Conservation (phyloP, 2,797 vertebrate genomes). For the Phaenicophaeus curvirostris region DNA sequence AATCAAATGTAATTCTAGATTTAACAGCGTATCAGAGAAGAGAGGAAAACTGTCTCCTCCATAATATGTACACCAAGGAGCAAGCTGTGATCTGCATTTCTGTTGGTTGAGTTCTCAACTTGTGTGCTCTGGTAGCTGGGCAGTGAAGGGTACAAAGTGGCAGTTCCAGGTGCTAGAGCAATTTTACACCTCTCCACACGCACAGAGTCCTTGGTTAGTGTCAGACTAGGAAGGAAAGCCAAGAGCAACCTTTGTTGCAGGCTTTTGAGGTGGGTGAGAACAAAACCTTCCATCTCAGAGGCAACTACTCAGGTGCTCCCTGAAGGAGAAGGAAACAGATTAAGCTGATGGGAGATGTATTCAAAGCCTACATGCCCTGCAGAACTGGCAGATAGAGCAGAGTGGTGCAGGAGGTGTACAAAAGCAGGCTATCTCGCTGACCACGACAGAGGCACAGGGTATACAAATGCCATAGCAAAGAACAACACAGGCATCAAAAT, state of each 20-base stretch:
- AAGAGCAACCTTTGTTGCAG: too few relatives aligned
- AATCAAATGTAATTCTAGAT: not conserved
- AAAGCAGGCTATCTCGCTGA: not conserved
- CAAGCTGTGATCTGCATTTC: not conserved
- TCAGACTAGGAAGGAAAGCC: not conserved
- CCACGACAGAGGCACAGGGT: not conserved
- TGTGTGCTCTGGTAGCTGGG: rapidly evolving
- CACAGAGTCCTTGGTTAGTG: not conserved
- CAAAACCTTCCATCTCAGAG: not conserved
- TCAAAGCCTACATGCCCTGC: not conserved
- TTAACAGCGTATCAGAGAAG: not conserved
- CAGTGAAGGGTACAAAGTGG: rapidly evolving
- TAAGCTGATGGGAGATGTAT: not conserved
- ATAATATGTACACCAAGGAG: not conserved
- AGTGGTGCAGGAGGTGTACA: not conserved
- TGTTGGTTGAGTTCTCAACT: not conserved
- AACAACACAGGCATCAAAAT: not conserved
- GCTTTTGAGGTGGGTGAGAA: too few relatives aligned
- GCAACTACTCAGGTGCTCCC: not conserved
- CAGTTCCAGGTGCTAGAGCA: not conserved
- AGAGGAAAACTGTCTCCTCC: not conserved
- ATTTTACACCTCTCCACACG: not conserved
- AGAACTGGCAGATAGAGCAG: not conserved
- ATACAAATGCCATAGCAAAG: not conserved
- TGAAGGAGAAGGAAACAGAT: not conserved